Conservation (phyloP, 2,113 vertebrate species). For the Verasper variegatus region DNA sequence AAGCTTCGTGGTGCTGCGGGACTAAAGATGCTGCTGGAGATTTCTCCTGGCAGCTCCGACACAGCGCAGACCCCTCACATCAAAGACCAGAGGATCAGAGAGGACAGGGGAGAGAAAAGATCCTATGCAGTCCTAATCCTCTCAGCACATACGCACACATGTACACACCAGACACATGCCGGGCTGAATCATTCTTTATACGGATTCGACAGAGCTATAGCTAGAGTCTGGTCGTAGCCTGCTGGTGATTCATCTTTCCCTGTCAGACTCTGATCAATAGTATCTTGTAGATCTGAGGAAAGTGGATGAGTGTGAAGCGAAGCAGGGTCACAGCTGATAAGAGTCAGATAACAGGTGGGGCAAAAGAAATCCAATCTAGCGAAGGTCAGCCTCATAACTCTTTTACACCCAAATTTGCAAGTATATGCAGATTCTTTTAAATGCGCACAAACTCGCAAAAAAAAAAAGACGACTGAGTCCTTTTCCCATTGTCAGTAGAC, state of each 20-base stretch:
- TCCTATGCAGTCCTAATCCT: conserved; percentile 13
- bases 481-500: too few relatives aligned
- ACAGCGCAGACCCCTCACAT: conserved; percentile 60
- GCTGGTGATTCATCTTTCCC: conserved; percentile 44
- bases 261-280: conserved; percentile 47
- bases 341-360: conserved; percentile 15
- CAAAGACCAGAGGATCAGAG: conserved; percentile 63
- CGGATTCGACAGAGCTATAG: conserved; percentile 3
- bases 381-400: too few relatives aligned
- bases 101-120: conserved; percentile 31
- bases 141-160: conserved; percentile 29
- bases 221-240: neutral
- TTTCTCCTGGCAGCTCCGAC: conserved; percentile 50
- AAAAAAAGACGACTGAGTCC: too few relatives aligned
- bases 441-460: too few relatives aligned
- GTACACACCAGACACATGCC: conserved; percentile 24
- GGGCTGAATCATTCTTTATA: conserved; percentile 32
- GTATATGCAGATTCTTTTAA: too few relatives aligned
- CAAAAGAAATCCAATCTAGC: neutral
- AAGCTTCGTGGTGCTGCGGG: conserved; percentile 5
- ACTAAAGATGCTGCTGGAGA: conserved; percentile 40
- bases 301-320: conserved; percentile 36
- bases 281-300: conserved; percentile 51
- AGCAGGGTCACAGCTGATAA: conserved; percentile 28
- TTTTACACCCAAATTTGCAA: neutral